Evolutionary conservation across 2,888 invertebrate genomes (phyloP).

Genomic region (Thymelicus lineola): DNA sequence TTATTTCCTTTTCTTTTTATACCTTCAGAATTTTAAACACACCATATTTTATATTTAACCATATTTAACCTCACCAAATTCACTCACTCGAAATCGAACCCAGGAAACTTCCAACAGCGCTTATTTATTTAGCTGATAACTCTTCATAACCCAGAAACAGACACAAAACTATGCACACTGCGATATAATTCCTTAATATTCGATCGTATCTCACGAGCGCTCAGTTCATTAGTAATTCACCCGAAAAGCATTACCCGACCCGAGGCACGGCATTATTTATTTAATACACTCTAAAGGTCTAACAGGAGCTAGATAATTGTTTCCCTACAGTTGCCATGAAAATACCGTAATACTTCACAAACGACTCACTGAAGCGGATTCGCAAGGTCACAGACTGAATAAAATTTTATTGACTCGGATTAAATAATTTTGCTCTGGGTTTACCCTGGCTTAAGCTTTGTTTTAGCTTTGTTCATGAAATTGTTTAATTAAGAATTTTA

Average conservation of each 20-base stretch:
- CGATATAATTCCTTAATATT: constrained; percentile 13
- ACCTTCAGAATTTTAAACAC: no score
- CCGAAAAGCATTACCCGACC: constrained; percentile 51
- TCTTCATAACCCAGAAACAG: no score
- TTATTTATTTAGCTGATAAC: no score
- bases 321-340: constrained; percentile 59
- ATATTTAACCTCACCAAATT: no score
- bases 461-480: no score
- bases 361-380: constrained; percentile 29
- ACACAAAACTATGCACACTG: not conserved
- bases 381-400: constrained; percentile 37
- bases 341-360: constrained; percentile 43
- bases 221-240: constrained; percentile 50
- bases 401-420: constrained; percentile 30
- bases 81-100: no score
- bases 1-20: no score
- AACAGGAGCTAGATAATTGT: constrained; percentile 75
- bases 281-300: constrained; percentile 72
- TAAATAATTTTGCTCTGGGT: constrained; percentile 16
- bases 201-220: constrained; percentile 23
- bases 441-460: not conserved
- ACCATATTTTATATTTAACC: no score
- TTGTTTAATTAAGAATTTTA: not conserved
- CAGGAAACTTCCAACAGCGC: no score
- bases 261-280: constrained; percentile 74